phyloP scores from a whole-genome alignment of 2,113 vertebrate genomes.

The Thamnophis sirtalis region DNA sequence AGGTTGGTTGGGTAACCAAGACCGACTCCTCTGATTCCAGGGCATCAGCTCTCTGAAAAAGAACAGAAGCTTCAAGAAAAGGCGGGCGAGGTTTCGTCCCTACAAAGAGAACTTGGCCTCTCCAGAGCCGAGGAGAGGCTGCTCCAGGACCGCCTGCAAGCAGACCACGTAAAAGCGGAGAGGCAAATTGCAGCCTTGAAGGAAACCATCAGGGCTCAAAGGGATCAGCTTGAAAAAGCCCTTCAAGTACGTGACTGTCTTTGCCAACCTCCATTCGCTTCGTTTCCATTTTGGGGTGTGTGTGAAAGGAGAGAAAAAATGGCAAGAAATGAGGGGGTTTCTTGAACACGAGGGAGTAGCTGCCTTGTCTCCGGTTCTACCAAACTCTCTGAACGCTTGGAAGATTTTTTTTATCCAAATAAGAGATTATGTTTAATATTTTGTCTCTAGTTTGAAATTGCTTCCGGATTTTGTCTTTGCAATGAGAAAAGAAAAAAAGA shows the following conservation, averaged over 20 bases:
- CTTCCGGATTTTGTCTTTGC: too few species aligned
- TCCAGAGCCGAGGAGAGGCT: slow-evolving; percentile 62
- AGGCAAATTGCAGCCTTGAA: slow-evolving; percentile 64
- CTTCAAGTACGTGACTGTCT: slow-evolving; percentile 60
- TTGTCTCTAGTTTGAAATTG: too few species aligned
- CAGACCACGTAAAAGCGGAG: slow-evolving; percentile 67
- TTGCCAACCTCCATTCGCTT: neutral
- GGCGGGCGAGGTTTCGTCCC: slow-evolving; percentile 53
- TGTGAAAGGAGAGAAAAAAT: neutral
- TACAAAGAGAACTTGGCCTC: slow-evolving; percentile 62
- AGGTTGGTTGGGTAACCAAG: slow-evolving; percentile 13
- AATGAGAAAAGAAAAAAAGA: too few species aligned
- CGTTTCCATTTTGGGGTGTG: neutral
- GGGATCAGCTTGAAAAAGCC: slow-evolving; percentile 61
- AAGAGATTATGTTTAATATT: too few species aligned
- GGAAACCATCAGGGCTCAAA: slow-evolving; percentile 60
- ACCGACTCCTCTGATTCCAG: slow-evolving; percentile 54
- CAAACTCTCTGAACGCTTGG: neutral
- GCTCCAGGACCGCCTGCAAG: slow-evolving; percentile 61
- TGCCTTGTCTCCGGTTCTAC: neutral
- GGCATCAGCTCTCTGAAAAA: slow-evolving; percentile 66
- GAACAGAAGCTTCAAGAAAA: slow-evolving; percentile 63
- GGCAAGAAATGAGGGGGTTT: neutral
- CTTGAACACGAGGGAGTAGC: too few species aligned
- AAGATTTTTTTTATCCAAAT: neutral